A percentile compares a stretch with the other conserved stretches of the same genome.
Conservation (phyloP, 2,888 invertebrate species). For the Schizaphis graminum region DNA sequence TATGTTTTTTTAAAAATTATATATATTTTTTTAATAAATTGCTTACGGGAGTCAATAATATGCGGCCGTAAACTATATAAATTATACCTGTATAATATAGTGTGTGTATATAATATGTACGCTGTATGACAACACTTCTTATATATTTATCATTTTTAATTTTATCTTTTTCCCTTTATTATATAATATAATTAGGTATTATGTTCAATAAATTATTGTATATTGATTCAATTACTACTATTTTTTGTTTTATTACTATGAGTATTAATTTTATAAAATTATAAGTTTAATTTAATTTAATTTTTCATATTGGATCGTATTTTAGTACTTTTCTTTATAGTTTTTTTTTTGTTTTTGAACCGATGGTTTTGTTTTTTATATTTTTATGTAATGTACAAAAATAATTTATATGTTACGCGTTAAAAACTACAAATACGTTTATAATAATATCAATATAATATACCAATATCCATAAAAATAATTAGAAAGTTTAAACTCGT, state of each 20-base stretch:
- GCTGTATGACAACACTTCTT: background rate
- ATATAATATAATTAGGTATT: slow-evolving; percentile 1
- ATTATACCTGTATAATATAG: background rate
- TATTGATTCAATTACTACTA: background rate
- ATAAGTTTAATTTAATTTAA: background rate
- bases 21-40: background rate
- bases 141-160: background rate
- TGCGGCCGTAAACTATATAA: background rate
- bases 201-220: background rate
- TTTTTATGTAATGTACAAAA: background rate
- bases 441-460: background rate
- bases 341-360: slow-evolving; percentile 1
- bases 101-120: background rate
- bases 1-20: background rate
- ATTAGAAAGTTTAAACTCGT: background rate
- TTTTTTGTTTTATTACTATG: background rate
- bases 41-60: background rate
- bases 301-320: background rate
- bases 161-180: background rate
- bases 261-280: background rate
- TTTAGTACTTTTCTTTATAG: background rate
- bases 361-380: background rate
- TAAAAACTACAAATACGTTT: background rate
- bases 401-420: background rate
- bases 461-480: background rate